Evolutionary conservation across 2,888 invertebrate genomes (phyloP).

Genomic region (Nemapogon koenigi): DNA sequence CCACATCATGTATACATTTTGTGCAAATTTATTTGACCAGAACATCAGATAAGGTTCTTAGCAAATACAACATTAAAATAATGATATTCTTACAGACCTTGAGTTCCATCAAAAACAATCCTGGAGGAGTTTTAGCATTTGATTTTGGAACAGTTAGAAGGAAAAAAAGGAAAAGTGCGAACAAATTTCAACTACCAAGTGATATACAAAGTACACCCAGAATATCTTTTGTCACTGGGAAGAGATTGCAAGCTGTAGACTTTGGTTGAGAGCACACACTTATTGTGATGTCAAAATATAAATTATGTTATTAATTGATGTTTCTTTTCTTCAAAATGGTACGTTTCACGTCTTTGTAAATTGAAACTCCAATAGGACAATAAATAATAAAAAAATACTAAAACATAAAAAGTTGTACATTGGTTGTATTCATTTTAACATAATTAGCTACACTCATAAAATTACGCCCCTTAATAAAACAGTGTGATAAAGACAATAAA

Average conservation of each 20-base stretch:
- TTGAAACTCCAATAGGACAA: not conserved
- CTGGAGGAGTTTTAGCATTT: constrained; percentile 61
- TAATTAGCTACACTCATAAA: constrained; percentile 53
- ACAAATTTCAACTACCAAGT: constrained; percentile 36
- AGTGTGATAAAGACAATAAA: constrained; percentile 55
- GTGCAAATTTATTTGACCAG: too few species aligned
- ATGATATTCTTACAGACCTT: constrained; percentile 56
- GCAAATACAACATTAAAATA: too few species aligned
- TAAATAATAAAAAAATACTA: constrained; percentile 28
- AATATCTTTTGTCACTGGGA: constrained; percentile 62
- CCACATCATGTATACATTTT: too few species aligned
- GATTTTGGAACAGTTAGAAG: constrained; percentile 60
- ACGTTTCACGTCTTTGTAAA: too few species aligned
- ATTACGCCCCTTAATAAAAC: constrained; percentile 54
- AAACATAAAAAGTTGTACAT: constrained; percentile 48
- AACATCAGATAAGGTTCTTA: too few species aligned
- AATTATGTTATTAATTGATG: too few species aligned
- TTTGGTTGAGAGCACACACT: constrained; percentile 38
- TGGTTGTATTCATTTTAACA: constrained; percentile 55
- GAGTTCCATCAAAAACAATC: constrained; percentile 58
- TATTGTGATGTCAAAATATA: too few species aligned
- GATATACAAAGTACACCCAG: constrained; percentile 51
- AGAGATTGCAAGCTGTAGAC: constrained; percentile 62
- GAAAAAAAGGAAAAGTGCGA: constrained; percentile 30
- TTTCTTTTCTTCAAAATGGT: too few species aligned